These are phyloP conservation scores for Apeira syringaria DNA, from an alignment of 2,888 invertebrate species.

Conservation along the genomic window DNA sequence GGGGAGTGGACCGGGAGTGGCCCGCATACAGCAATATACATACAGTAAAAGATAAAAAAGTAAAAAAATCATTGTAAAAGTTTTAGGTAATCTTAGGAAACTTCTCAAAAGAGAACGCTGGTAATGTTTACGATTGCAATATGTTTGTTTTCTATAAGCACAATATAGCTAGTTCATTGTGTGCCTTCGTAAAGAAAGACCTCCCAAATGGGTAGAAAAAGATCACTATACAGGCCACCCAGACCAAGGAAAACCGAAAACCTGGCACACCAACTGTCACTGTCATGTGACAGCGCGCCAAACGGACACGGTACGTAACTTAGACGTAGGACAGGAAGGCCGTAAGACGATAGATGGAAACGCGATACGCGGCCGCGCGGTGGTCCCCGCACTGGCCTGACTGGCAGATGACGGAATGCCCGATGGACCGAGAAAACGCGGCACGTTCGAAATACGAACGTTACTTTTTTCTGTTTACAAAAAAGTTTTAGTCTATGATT, in stretches of 20 bases:
- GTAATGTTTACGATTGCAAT: no score
- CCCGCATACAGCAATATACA: no score
- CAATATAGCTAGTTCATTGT: no score
- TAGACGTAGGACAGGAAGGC: conserved; percentile 80
- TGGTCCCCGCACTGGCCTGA: conserved; percentile 71
- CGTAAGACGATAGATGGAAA: conserved; percentile 80
- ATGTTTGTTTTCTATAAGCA: no score
- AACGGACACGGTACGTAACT: conserved; percentile 75
- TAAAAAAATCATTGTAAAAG: no score
- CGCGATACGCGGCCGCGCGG: conserved; percentile 67
- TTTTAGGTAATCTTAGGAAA: no score
- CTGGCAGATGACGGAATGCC: conserved; percentile 80
- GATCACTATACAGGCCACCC: conserved; percentile 24
- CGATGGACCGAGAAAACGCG: conserved; percentile 81
- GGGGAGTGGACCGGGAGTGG: no score
- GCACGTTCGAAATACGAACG: conserved; percentile 67
- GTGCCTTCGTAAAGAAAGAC: conserved; percentile 11
- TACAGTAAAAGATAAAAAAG: no score
- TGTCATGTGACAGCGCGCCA: conserved; percentile 65
- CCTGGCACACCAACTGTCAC: conserved; percentile 71
- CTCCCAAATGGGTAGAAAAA: conserved; percentile 17
- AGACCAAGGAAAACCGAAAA: conserved; percentile 51
- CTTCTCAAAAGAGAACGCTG: no score
- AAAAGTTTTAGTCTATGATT: conserved; percentile 47
- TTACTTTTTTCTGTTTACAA: conserved; percentile 35